Conservation (phyloP, 2,888 invertebrate genomes). For the Eupithecia subumbrata region DNA sequence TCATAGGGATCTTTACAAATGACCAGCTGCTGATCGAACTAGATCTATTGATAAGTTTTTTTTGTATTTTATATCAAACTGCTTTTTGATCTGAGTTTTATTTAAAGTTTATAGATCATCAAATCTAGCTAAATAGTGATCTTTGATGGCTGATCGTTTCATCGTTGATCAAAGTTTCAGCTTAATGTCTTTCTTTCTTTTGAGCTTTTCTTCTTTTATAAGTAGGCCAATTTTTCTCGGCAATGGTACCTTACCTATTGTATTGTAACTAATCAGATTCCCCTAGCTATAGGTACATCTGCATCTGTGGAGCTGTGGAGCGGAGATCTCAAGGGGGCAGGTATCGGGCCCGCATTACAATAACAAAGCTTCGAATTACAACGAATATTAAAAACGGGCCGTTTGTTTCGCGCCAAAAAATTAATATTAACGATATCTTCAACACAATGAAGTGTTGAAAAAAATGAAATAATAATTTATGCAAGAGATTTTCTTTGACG, state of each 20-base stretch:
- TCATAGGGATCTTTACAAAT: slow-evolving; percentile 38
- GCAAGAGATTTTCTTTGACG: slow-evolving; percentile 78
- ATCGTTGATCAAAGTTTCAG: not conserved
- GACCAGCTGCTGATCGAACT: slow-evolving; percentile 48
- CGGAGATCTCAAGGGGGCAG: slow-evolving; percentile 38
- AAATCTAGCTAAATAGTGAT: not conserved
- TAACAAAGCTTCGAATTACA: slow-evolving; percentile 75
- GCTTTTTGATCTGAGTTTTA: slow-evolving; percentile 11
- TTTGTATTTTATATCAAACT: slow-evolving; percentile 32
- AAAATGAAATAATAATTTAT: slow-evolving; percentile 76
- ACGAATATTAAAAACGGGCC: slow-evolving; percentile 74
- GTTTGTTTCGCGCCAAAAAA: slow-evolving; percentile 82
- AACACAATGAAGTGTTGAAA: slow-evolving; percentile 76
- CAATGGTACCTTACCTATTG: slow-evolving; percentile 17
- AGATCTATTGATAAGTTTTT: slow-evolving; percentile 46
- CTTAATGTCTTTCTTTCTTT: slow-evolving; percentile 8
- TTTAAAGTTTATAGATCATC: slow-evolving; percentile 11
- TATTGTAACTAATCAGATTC: slow-evolving; percentile 31
- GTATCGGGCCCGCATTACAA: slow-evolving; percentile 67
- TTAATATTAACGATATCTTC: slow-evolving; percentile 83
- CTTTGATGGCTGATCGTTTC: slow-evolving; percentile 3
- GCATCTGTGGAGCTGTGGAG: slow-evolving; percentile 17
- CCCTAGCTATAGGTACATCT: slow-evolving; percentile 27
- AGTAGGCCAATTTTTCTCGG: slow-evolving; percentile 18
- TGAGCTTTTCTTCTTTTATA: slow-evolving; percentile 3